Conservation (phyloP, 2,797 vertebrate species). For the Dipus sagitta region DNA sequence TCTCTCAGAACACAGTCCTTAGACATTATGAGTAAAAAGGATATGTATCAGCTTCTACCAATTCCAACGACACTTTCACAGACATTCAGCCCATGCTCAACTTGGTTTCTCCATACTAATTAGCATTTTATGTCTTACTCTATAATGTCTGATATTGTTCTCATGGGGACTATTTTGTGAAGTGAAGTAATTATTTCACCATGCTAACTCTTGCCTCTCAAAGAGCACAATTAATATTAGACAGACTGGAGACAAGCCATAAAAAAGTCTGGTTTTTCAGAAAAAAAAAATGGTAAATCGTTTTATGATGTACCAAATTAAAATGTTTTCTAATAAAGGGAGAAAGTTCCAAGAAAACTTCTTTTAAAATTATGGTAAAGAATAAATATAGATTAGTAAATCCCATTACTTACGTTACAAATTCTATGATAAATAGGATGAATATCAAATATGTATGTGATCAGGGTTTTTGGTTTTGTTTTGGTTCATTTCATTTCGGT, state of each 20-base stretch:
- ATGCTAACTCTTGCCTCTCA: not conserved
- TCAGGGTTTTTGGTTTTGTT: too few species aligned
- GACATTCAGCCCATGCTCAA: not conserved
- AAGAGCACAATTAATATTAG: slow-evolving; percentile 26
- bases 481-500: too few species aligned
- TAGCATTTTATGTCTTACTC: not conserved
- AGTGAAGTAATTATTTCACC: slow-evolving; percentile 52
- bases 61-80: not conserved
- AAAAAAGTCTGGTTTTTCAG: not conserved
- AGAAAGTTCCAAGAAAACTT: slow-evolving; percentile 30
- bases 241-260: slow-evolving; percentile 30
- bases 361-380: not conserved
- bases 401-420: not conserved
- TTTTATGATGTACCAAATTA: slow-evolving; percentile 1
- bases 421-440: not conserved
- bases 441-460: not conserved
- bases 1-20: not conserved
- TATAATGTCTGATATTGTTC: slow-evolving; percentile 12
- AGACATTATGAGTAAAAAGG: not conserved
- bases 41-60: not conserved
- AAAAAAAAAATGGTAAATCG: slow-evolving; percentile 28
- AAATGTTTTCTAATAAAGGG: slow-evolving; percentile 55
- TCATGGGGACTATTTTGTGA: not conserved
- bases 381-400: not conserved
- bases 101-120: not conserved